These are phyloP conservation scores for Diadophis punctatus DNA, from an alignment of 2,113 vertebrate genomes.

Conservation along the genomic window DNA sequence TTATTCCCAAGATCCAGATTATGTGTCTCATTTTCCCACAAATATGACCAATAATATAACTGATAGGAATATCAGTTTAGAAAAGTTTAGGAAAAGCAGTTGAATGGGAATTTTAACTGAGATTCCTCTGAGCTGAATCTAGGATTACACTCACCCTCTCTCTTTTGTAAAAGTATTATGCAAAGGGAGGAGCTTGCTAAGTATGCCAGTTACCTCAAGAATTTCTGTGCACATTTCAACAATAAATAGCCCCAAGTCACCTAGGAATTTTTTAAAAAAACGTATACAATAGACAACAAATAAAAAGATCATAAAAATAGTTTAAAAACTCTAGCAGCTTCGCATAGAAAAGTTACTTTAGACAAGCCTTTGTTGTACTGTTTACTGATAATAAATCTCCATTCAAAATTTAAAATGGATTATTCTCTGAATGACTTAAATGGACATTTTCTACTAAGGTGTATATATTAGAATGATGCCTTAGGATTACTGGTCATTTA, in stretches of 20 bases:
- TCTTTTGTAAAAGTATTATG: background rate
- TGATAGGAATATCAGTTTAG: background rate
- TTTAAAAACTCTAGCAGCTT: background rate
- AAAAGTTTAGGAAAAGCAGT: background rate
- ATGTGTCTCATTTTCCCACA: background rate
- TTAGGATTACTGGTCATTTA: background rate
- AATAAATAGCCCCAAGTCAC: background rate
- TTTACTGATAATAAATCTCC: background rate
- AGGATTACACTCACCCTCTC: background rate
- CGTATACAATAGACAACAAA: background rate
- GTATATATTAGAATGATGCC: background rate
- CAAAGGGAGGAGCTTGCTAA: background rate
- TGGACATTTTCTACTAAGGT: background rate
- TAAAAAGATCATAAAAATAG: background rate
- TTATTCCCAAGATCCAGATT: background rate
- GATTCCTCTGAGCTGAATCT: background rate
- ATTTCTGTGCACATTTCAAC: background rate
- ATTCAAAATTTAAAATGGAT: background rate
- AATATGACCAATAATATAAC: background rate
- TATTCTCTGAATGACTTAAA: background rate
- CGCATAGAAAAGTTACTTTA: background rate
- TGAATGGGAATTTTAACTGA: background rate
- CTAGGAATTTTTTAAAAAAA: background rate
- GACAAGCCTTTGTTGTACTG: background rate
- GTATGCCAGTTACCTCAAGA: background rate